Percentiles rank a stretch among this genome's conserved stretches.
Conservation (phyloP, 2,113 vertebrate species). For the Platysternon megacephalum region DNA sequence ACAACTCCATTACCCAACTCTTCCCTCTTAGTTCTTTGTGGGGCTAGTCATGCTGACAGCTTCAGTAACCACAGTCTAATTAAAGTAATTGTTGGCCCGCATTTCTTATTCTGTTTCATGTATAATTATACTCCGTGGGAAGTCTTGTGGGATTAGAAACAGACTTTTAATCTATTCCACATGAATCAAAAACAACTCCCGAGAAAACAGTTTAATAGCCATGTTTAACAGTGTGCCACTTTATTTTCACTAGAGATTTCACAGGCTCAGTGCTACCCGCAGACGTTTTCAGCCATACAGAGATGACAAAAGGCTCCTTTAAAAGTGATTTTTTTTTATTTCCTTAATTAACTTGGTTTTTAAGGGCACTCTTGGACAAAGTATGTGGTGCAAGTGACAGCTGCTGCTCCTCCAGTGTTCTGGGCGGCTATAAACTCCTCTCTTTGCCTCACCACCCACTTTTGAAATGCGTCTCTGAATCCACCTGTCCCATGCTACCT, state of each 20-base stretch:
- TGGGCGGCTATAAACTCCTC: neutral
- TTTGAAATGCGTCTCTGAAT: neutral
- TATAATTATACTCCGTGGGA: conserved; percentile 77
- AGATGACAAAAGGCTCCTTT: conserved; percentile 48
- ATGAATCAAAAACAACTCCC: conserved; percentile 78
- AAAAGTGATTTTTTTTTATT: conserved; percentile 15
- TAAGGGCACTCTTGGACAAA: conserved; percentile 19
- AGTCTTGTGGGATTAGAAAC: conserved; percentile 74
- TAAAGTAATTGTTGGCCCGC: conserved; percentile 79
- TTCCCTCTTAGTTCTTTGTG: conserved; percentile 28
- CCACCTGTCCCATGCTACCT: neutral
- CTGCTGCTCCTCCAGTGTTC: neutral
- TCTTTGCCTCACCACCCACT: neutral
- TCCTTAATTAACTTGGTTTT: conserved; percentile 61
- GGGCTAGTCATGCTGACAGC: conserved; percentile 49
- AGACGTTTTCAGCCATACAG: conserved; percentile 19
- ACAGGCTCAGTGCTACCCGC: neutral
- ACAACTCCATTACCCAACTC: conserved; percentile 36
- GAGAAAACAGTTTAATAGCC: conserved; percentile 77
- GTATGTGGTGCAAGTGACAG: neutral
- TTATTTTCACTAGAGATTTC: conserved; percentile 50
- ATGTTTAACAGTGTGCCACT: conserved; percentile 65
- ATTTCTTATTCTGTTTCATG: conserved; percentile 77
- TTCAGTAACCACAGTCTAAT: conserved; percentile 75
- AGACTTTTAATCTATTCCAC: conserved; percentile 77